Evolutionary conservation across 2,888 invertebrate genomes (phyloP).

Genomic region (Corbicula japonica): DNA sequence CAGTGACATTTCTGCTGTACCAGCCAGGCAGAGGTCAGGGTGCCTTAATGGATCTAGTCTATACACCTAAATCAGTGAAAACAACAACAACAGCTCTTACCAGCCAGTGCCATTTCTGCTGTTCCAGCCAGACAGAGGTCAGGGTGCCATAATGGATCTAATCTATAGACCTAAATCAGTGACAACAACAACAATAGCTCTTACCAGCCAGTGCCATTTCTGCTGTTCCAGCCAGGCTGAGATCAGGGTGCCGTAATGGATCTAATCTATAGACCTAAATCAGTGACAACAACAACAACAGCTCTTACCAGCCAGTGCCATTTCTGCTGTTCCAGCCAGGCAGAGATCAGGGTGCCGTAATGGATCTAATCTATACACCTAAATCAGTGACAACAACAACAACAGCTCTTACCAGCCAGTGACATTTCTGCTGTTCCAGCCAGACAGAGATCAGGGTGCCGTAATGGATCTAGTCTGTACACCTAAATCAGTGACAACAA

Average conservation of each 20-base stretch:
- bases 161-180: constrained; percentile 84
- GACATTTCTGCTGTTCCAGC: constrained; percentile 99
- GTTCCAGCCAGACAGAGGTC: constrained; percentile 92
- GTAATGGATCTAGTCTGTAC: constrained; percentile 76
- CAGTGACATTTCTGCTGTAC: constrained; percentile 98
- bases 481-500: too few species aligned
- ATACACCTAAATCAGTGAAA: too few species aligned
- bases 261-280: constrained; percentile 84
- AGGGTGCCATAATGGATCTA: constrained; percentile 73
- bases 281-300: too few species aligned
- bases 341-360: constrained; percentile 67
- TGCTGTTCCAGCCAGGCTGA: constrained; percentile 94
- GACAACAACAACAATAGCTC: too few species aligned
- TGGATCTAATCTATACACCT: constrained; percentile 82
- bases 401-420: constrained; percentile 91
- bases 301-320: constrained; percentile 94
- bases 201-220: constrained; percentile 96
- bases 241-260: constrained; percentile 63
- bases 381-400: too few species aligned
- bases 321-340: constrained; percentile 97
- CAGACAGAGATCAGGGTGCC: constrained; percentile 86
- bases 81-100: too few species aligned
- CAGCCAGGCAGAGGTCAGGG: constrained; percentile 89
- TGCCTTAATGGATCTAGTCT: constrained; percentile 73
- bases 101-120: constrained; percentile 97